Percentiles rank a stretch among this genome's conserved stretches.
These are phyloP conservation scores for Trichogramma pretiosum DNA, from an alignment of 1,140 invertebrate genomes.

Conservation along the genomic window DNA sequence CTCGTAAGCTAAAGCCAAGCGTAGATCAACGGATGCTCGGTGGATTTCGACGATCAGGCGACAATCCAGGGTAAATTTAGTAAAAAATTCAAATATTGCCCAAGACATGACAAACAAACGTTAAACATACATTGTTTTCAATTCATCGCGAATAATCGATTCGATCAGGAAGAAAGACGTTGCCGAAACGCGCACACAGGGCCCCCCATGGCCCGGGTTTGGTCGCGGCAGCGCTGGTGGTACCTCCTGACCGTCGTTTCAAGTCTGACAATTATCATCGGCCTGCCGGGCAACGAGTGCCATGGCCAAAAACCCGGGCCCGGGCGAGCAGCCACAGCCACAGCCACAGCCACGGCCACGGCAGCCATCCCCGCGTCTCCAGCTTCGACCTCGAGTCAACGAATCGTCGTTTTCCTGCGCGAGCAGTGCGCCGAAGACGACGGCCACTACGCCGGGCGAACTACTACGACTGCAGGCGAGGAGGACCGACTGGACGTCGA, in stretches of 20 bases:
- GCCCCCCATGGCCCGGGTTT: conserved; percentile 43
- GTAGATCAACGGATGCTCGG: too few species aligned
- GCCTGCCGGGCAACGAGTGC: conserved; percentile 18
- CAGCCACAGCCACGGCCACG: neutral
- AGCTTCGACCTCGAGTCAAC: neutral
- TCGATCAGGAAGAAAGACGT: conserved; percentile 7
- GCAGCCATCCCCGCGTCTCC: neutral
- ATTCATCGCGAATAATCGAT: too few species aligned
- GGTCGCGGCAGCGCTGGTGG: conserved; percentile 37
- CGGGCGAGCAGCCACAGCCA: neutral
- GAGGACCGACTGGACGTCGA: conserved; percentile 24
- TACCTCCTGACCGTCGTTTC: conserved; percentile 38
- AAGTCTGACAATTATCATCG: conserved; percentile 29
- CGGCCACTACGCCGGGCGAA: conserved; percentile 25
- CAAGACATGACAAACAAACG: too few species aligned
- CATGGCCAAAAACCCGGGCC: neutral
- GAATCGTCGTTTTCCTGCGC: conserved; percentile 34
- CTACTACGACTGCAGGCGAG: conserved; percentile 25
- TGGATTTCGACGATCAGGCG: too few species aligned
- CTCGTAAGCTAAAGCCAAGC: too few species aligned
- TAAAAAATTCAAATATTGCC: too few species aligned
- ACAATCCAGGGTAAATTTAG: too few species aligned
- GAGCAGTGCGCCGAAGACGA: conserved; percentile 31
- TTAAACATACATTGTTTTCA: too few species aligned
- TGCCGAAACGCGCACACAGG: conserved; percentile 17